phyloP scores from a whole-genome alignment of 1,140 invertebrate species.

The Mizuhopecten yessoensis region DNA sequence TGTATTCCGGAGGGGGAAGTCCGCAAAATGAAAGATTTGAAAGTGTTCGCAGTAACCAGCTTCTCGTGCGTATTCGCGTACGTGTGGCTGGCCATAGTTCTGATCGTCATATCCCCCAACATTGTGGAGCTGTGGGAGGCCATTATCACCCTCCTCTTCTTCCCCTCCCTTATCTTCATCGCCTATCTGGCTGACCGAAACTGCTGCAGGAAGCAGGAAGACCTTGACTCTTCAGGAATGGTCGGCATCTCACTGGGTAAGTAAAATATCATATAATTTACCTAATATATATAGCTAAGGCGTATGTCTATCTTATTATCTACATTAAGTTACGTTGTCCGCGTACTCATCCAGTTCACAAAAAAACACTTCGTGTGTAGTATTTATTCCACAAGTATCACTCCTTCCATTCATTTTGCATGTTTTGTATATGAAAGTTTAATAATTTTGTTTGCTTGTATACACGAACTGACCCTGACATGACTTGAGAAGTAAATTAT shows the following conservation, averaged over 20 bases:
- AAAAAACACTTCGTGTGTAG: too few relatives aligned
- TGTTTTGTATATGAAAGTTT: too few relatives aligned
- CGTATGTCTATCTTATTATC: too few relatives aligned
- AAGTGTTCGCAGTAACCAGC: constrained; percentile 86
- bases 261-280: constrained; percentile 57
- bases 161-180: constrained; percentile 84
- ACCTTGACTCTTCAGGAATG: constrained; percentile 62
- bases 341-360: too few relatives aligned
- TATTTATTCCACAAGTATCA: too few relatives aligned
- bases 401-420: too few relatives aligned
- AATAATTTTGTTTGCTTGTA: too few relatives aligned
- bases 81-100: constrained; percentile 87
- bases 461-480: too few relatives aligned
- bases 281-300: too few relatives aligned
- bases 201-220: constrained; percentile 77
- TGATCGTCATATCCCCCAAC: constrained; percentile 84
- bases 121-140: constrained; percentile 87
- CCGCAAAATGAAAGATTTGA: constrained; percentile 85
- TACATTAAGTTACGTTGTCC: too few relatives aligned
- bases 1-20: constrained; percentile 85
- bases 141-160: constrained; percentile 86
- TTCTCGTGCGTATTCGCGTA: constrained; percentile 87
- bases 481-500: too few relatives aligned
- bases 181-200: constrained; percentile 86
- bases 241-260: constrained; percentile 78